phyloP scores from a whole-genome alignment of 2,888 invertebrate species.

The Clitarchus hookeri region DNA sequence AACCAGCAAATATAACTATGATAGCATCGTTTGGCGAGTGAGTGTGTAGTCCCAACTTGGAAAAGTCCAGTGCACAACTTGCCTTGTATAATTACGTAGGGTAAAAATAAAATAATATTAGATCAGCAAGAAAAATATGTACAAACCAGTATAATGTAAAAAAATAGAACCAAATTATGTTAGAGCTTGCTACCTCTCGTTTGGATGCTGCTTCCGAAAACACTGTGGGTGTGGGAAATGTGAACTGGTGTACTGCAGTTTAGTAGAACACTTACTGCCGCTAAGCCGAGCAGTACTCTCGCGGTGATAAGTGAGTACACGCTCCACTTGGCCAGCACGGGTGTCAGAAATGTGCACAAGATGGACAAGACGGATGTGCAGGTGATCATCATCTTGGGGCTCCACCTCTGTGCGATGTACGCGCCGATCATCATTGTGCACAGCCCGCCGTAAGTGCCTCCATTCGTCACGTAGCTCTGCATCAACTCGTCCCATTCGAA shows the following conservation, averaged over 20 bases:
- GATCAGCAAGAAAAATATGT: too few relatives aligned
- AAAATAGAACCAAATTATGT: too few relatives aligned
- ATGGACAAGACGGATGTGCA: background rate
- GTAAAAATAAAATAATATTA: too few relatives aligned
- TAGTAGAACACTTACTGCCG: background rate
- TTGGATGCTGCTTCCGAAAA: too few relatives aligned
- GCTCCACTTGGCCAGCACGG: background rate
- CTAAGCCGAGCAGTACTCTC: background rate
- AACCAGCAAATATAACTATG: too few relatives aligned
- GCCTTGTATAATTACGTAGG: too few relatives aligned
- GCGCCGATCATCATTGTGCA: background rate
- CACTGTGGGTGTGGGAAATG: background rate
- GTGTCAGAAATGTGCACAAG: background rate
- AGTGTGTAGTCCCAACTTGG: too few relatives aligned
- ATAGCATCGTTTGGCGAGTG: too few relatives aligned
- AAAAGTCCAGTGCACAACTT: too few relatives aligned
- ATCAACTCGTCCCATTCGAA: background rate
- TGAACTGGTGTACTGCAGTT: background rate
- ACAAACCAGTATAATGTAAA: too few relatives aligned
- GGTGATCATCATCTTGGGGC: background rate
- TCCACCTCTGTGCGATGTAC: background rate
- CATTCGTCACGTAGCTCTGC: background rate
- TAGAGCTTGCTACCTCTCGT: too few relatives aligned
- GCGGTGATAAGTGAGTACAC: background rate
- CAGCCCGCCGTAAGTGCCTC: background rate